Percentiles rank a stretch among this genome's conserved stretches.
Conservation (phyloP, 1,140 invertebrate genomes). For the Neodiprion virginianus region DNA sequence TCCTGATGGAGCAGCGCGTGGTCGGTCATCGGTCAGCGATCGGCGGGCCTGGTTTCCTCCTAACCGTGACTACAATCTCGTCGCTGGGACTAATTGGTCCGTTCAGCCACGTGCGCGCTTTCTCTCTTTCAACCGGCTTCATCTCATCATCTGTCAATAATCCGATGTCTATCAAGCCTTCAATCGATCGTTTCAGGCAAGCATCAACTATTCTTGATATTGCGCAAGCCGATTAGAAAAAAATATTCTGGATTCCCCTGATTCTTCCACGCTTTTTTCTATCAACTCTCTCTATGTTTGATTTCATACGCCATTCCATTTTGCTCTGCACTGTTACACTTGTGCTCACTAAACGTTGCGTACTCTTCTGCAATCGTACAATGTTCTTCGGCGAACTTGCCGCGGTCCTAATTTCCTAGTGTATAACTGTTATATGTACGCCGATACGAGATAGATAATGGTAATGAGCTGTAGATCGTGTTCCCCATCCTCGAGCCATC, state of each 20-base stretch:
- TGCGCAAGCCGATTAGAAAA: too few species aligned
- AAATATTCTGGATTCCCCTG: too few species aligned
- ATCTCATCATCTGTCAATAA: slow-evolving; percentile 7
- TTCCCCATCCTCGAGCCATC: slow-evolving; percentile 31
- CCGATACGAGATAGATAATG: background rate
- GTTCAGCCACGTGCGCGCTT: slow-evolving; percentile 44
- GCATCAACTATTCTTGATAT: too few species aligned
- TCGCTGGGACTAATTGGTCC: slow-evolving; percentile 40
- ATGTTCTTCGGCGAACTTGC: too few species aligned
- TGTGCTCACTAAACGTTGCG: too few species aligned
- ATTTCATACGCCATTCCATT: too few species aligned
- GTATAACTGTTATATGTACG: too few species aligned
- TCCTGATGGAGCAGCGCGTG: slow-evolving; percentile 28
- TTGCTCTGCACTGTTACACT: too few species aligned
- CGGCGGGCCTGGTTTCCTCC: background rate
- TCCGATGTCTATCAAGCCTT: background rate
- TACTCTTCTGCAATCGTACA: too few species aligned
- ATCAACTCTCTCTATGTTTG: too few species aligned
- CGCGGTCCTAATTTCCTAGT: too few species aligned
- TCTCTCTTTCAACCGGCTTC: slow-evolving; percentile 27
- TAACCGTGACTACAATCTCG: slow-evolving; percentile 28
- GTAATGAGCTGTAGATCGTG: slow-evolving; percentile 2
- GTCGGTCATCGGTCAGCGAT: slow-evolving; percentile 17
- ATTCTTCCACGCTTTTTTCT: too few species aligned
- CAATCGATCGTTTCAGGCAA: background rate